Percentiles rank a stretch among this genome's conserved stretches.
Evolutionary conservation across 1,140 invertebrate genomes (phyloP).

Genomic region (Bactericera cockerelli): DNA sequence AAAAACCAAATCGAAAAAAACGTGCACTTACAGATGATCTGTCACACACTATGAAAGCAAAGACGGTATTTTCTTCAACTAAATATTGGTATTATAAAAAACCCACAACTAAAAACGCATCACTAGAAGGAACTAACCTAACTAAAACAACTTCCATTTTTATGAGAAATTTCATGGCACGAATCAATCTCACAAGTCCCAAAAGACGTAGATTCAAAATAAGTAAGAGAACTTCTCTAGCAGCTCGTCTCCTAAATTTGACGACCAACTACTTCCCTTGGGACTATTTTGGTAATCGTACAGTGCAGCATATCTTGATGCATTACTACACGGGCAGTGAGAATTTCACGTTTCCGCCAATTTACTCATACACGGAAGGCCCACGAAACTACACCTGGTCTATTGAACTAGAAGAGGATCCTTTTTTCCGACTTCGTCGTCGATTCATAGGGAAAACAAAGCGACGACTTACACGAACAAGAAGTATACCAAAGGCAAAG

Average conservation of each 20-base stretch:
- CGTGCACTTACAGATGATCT: too few species aligned
- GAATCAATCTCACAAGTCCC: not conserved
- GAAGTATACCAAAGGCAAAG: not conserved
- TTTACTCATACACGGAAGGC: not conserved
- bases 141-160: constrained; percentile 1
- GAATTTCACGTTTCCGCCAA: not conserved
- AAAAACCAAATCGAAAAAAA: too few species aligned
- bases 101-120: too few species aligned
- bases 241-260: not conserved
- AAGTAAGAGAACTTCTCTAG: not conserved
- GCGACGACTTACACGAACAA: not conserved
- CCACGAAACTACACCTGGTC: not conserved
- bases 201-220: not conserved
- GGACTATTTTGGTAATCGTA: not conserved
- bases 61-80: too few species aligned
- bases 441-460: constrained; percentile 3
- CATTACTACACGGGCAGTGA: not conserved
- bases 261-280: constrained; percentile 3
- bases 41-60: too few species aligned
- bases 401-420: not conserved
- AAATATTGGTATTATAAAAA: too few species aligned
- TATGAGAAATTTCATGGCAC: not conserved
- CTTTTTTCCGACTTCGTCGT: not conserved
- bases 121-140: not conserved
- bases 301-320: not conserved